Conservation (phyloP, 2,113 vertebrate genomes). For the Charadrius vociferus region DNA sequence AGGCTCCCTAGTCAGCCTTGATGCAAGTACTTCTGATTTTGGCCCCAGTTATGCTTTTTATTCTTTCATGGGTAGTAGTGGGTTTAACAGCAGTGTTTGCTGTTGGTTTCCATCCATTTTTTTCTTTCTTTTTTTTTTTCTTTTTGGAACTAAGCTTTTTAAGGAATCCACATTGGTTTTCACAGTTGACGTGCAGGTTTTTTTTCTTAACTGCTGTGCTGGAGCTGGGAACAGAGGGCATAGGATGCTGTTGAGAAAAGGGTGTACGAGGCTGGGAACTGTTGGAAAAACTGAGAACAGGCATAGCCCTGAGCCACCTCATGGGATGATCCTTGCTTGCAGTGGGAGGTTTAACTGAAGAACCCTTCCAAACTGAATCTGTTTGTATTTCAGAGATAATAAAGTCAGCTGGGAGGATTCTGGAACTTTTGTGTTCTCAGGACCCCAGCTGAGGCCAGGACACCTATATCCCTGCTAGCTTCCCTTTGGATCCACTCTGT, state of each 20-base stretch:
- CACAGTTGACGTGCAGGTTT: rapidly evolving
- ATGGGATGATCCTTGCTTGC: background rate
- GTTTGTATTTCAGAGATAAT: background rate
- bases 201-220: background rate
- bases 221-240: background rate
- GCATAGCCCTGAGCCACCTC: background rate
- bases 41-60: background rate
- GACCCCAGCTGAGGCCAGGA: background rate
- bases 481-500: background rate
- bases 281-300: background rate
- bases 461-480: background rate
- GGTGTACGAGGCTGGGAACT: background rate
- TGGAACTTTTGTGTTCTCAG: background rate
- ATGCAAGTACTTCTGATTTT: background rate
- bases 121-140: background rate
- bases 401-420: background rate
- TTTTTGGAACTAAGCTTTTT: background rate
- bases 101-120: background rate
- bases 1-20: background rate
- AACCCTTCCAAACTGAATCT: background rate
- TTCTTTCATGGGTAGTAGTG: background rate
- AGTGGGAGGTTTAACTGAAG: background rate
- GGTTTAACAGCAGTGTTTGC: background rate
- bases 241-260: background rate
- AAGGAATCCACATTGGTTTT: background rate